Evolutionary conservation across 2,888 invertebrate species (phyloP).

Genomic region (Pegoplata infirma): DNA sequence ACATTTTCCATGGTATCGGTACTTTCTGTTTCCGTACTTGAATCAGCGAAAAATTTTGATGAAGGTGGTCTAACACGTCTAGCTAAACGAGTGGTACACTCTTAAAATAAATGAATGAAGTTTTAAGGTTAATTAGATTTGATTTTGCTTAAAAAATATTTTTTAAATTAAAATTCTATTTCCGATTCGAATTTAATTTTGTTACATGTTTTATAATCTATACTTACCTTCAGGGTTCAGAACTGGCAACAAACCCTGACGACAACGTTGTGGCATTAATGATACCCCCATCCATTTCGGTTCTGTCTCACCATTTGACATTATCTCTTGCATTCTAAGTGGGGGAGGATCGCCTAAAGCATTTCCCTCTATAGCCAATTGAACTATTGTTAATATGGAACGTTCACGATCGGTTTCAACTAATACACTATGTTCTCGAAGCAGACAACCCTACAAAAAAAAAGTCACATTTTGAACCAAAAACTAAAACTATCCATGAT

Average conservation of each 20-base stretch:
- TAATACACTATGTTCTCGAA: constrained; percentile 84
- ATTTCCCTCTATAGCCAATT: constrained; percentile 75
- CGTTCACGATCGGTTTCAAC: constrained; percentile 83
- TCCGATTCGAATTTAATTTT: too few species aligned
- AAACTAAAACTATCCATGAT: too few species aligned
- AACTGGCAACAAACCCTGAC: constrained; percentile 75
- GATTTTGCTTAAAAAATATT: background rate
- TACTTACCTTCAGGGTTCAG: constrained; percentile 70
- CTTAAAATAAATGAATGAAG: constrained; percentile 58
- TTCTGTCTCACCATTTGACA: constrained; percentile 67
- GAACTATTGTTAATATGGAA: constrained; percentile 80
- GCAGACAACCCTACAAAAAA: constrained; percentile 83
- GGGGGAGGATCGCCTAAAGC: constrained; percentile 74
- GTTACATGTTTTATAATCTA: too few species aligned
- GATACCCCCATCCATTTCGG: constrained; percentile 75
- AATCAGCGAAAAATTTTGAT: constrained; percentile 67
- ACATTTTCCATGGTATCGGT: constrained; percentile 64
- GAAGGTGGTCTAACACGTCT: constrained; percentile 65
- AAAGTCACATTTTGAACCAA: background rate
- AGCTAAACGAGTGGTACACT: constrained; percentile 68
- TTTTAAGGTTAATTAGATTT: background rate
- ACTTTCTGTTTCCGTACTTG: constrained; percentile 75
- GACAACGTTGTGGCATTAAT: constrained; percentile 75
- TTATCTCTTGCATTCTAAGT: constrained; percentile 67
- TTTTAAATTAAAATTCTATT: too few species aligned